Base-by-base conservation (phyloP, 2,888 invertebrate species). In the Spialia ferax region DNA sequence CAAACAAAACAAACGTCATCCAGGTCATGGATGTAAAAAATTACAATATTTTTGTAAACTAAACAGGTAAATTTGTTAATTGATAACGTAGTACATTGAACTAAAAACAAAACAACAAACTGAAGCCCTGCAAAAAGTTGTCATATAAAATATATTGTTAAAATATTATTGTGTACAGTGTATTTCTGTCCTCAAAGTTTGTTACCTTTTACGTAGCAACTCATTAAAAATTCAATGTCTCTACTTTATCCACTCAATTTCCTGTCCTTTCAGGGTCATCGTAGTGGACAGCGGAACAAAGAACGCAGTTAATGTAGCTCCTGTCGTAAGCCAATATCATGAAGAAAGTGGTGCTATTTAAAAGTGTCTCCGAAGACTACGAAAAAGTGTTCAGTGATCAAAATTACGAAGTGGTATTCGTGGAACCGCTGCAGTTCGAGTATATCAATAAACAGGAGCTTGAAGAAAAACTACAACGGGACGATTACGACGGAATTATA, bases 311-410 rank as follows among this genome's bases (percentile, higher is more conserved):
- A 63, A 71, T 74, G 72, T 63, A 50, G 29, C 15, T 64, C 62
- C 60, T 52, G 57, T 23, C 55, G 52, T 26, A 50, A 63, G 15
- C 45, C 42, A 64, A 42, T 60, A 52, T 48, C 70, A 93, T 93
- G 92, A 88, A 86, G 83, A 89, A 86, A 79, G 86, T 91, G 3
- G 84, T 89, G 56, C 75, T 93, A 68, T 93, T 93, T 74, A 93
- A 89, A 77, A 84, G 87, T 69, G 82, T 77, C 63, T 92, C 91
- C 0, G 91, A 91, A 74, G 91, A 92, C 64, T 93, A 93, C 71
- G 74, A 82, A 68, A 80, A 79, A 69, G 87, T 82, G 10, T 93
- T 91, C 73, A 78, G 77, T 20, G 83, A 83, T 8, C 76, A 74
- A 38, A 79, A 87, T 23, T 90, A 81, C 71, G 82, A 88, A 64